These are phyloP conservation scores for Antitype chi DNA, from an alignment of 2,888 invertebrate species.

Conservation along the genomic window DNA sequence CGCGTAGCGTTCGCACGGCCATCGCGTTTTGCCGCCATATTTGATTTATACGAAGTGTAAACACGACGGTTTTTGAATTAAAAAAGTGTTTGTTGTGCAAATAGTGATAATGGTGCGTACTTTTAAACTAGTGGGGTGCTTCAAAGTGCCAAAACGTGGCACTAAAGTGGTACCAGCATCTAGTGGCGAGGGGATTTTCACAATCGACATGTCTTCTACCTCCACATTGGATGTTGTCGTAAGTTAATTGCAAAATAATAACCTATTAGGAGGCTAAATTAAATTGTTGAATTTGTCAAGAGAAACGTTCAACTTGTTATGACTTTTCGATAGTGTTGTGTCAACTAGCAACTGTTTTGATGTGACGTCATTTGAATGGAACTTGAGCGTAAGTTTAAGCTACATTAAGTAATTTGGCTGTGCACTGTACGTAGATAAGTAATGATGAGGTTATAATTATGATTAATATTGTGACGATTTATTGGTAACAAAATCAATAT, in stretches of 20 bases:
- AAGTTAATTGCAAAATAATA: constrained; percentile 72
- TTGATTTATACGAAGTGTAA: constrained; percentile 59
- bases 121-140: constrained; percentile 82
- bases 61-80: constrained; percentile 62
- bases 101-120: constrained; percentile 81
- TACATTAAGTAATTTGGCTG: constrained; percentile 38
- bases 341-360: constrained; percentile 65
- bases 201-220: constrained; percentile 84
- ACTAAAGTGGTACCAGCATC: constrained; percentile 82
- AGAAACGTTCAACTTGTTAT: constrained; percentile 25
- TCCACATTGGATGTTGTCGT: constrained; percentile 85
- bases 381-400: constrained; percentile 25
- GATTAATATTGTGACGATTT: not conserved
- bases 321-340: constrained; percentile 42
- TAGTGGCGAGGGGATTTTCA: constrained; percentile 81
- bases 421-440: not conserved
- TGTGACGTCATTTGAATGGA: constrained; percentile 59
- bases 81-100: constrained; percentile 65
- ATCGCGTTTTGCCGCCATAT: constrained; percentile 64
- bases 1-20: constrained; percentile 82
- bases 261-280: constrained; percentile 38
- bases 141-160: constrained; percentile 80
- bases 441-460: constrained; percentile 5
- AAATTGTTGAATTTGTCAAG: constrained; percentile 16
- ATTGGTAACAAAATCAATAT: not conserved